Evolutionary conservation across 2,888 invertebrate genomes (phyloP), one percentile per base, ranked within the genome.

Genomic region (Aleiodes testaceus): DNA sequence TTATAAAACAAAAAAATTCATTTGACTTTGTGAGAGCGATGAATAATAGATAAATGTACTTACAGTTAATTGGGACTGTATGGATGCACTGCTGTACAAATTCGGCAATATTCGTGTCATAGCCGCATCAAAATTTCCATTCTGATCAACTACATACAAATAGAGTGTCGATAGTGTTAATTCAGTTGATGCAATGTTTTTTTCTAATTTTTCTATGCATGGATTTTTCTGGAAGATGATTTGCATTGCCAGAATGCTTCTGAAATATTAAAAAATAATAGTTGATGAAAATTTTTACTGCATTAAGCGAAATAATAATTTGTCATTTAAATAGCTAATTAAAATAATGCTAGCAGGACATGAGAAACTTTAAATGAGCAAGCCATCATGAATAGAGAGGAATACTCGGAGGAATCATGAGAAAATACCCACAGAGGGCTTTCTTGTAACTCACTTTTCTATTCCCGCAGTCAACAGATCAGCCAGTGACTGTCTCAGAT

Each of bases 91-190:
- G 74, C 82, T 74, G 73, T 81, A 84, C 52, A 86, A 75, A 63
- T 71, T 78, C n/a, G 85, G 85, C 53, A 87, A 69, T 26, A 78
- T 77, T 71, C 83, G 84, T 9, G 87, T 87, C 79, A 83, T 80
- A 4, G 75, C 49, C 11, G 61, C 75, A 70, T 87, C 84, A 66
- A 85, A 84, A 47, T 77, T 81, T 26, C 84, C 82, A 14, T 81
- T 76, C 59, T 81, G 79, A 74, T 87, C 82, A 30, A 84, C 80
- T 3, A 85, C 80, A 75, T 87, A 87, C 67, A 85, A 76, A 30
- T 82, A 59, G 14, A 87, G 76, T 2, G 84, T 73, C 30, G 82
- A 80, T 18, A 81, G 49, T 3, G 80, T 69, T 22, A 66, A 53
- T 30, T 83, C 82, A 30, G 75, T 72, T 7, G 78, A 53, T 6